Conservation (phyloP, 2,888 invertebrate genomes). For the Chydorus sphaericus region DNA sequence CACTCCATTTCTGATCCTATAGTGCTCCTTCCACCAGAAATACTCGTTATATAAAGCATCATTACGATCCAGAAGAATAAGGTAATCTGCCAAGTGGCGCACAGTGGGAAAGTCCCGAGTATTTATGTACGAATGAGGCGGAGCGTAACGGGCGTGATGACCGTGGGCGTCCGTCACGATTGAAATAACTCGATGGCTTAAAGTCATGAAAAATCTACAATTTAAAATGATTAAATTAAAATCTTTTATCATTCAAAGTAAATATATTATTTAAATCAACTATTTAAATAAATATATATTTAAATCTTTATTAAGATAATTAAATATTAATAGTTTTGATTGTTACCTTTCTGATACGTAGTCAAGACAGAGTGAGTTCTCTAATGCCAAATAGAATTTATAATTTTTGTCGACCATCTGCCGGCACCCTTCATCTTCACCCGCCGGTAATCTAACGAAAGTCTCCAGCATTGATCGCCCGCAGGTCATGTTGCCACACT, state of each 20-base stretch:
- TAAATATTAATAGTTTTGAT: neutral
- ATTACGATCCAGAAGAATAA: constrained; percentile 68
- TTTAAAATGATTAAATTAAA: too few relatives aligned
- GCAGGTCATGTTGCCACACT: constrained; percentile 72
- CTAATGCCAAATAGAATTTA: constrained; percentile 93
- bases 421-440: too few relatives aligned
- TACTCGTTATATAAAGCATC: constrained; percentile 86
- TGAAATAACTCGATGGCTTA: constrained; percentile 67
- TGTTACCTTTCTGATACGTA: constrained; percentile 80
- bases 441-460: constrained; percentile 79
- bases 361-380: constrained; percentile 90
- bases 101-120: constrained; percentile 87
- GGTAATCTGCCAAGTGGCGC: constrained; percentile 69
- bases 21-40: constrained; percentile 84
- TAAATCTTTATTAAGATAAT: too few relatives aligned
- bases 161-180: constrained; percentile 93
- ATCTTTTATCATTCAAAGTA: too few relatives aligned
- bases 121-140: constrained; percentile 82
- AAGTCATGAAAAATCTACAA: too few relatives aligned
- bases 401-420: too few relatives aligned
- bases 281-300: too few relatives aligned
- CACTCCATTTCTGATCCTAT: too few relatives aligned
- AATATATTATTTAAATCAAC: too few relatives aligned
- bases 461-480: constrained; percentile 52
- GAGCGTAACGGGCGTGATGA: constrained; percentile 77